phyloP scores from a whole-genome alignment of 2,797 vertebrate species.

The Manis pentadactyla region DNA sequence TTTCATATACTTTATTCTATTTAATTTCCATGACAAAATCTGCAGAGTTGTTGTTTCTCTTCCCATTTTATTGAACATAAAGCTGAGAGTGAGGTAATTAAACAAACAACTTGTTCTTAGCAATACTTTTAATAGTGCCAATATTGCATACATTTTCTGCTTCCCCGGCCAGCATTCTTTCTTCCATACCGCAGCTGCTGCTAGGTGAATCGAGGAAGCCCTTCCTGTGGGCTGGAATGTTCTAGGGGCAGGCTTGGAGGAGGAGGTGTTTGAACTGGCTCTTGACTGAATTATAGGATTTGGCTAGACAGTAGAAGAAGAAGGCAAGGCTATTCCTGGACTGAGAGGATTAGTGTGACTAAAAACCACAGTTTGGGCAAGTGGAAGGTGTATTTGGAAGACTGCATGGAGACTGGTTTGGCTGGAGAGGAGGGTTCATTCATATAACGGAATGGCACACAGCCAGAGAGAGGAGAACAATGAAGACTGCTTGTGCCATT shows the following conservation, averaged over 20 bases:
- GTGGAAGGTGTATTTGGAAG: constrained; percentile 53
- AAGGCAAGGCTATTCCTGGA: constrained; percentile 36
- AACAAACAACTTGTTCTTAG: neutral
- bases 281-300: constrained; percentile 59
- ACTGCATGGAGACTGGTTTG: neutral
- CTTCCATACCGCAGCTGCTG: neutral
- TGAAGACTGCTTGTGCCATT: neutral
- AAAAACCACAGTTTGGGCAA: constrained; percentile 29
- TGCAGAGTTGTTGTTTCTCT: neutral
- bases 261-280: constrained; percentile 26
- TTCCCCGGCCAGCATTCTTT: neutral
- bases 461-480: constrained; percentile 42
- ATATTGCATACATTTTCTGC: neutral
- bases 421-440: constrained; percentile 56
- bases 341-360: neutral
- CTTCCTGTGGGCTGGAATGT: neutral
- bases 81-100: neutral
- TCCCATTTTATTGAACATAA: neutral
- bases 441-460: neutral
- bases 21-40: neutral
- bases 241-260: neutral
- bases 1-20: neutral
- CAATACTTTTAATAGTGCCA: neutral
- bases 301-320: constrained; percentile 36
- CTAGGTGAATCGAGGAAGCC: neutral